Conservation (phyloP, 2,113 vertebrate genomes). For the Charadrius vociferus region DNA sequence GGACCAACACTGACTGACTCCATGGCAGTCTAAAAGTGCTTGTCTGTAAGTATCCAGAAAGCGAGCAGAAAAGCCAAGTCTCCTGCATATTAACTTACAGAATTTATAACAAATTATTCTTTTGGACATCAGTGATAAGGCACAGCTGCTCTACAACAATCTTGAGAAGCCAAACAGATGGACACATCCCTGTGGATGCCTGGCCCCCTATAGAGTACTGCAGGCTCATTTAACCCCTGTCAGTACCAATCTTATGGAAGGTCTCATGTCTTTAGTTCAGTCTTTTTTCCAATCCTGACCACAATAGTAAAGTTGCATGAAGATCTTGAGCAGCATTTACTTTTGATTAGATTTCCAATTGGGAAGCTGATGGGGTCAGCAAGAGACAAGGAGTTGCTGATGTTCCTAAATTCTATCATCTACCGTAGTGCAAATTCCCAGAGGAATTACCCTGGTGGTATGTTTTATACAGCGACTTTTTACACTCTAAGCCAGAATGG, state of each 20-base stretch:
- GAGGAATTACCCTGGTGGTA: background rate
- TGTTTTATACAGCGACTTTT: background rate
- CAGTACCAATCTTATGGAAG: background rate
- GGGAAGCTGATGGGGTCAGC: background rate
- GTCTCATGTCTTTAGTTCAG: background rate
- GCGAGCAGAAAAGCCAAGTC: background rate
- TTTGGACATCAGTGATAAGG: background rate
- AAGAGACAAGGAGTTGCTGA: background rate
- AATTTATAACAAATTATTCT: background rate
- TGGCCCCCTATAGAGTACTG: background rate
- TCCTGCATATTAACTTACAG: background rate
- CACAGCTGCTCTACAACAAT: background rate
- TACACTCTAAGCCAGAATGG: background rate
- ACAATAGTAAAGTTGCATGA: background rate
- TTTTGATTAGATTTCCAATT: background rate
- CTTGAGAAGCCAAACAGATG: background rate
- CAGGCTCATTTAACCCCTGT: slow-evolving; percentile 1
- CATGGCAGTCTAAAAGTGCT: background rate
- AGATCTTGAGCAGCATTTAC: background rate
- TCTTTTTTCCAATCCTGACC: background rate
- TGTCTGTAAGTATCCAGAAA: background rate
- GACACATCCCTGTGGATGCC: background rate
- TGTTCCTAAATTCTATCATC: background rate
- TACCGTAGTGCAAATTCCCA: background rate
- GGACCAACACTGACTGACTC: background rate